Conservation (phyloP, 2,113 vertebrate genomes). For the Morone saxatilis region DNA sequence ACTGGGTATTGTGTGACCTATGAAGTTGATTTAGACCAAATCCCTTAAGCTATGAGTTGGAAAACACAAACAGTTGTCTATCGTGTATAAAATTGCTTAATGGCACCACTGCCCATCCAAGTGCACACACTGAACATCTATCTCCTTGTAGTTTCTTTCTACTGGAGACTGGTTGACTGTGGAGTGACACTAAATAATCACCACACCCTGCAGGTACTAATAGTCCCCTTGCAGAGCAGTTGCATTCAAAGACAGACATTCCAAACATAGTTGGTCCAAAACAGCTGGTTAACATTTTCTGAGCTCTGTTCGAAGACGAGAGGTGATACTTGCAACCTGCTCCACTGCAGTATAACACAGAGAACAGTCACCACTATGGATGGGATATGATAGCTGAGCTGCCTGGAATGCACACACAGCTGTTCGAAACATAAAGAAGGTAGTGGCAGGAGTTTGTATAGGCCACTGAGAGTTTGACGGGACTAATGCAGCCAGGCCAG, state of each 20-base stretch:
- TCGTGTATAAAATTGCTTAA: slow-evolving; percentile 21
- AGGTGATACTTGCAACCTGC: slow-evolving; percentile 47
- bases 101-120: slow-evolving; percentile 15
- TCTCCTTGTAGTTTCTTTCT: slow-evolving; percentile 19
- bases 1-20: slow-evolving; percentile 47
- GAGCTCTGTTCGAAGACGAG: slow-evolving; percentile 38
- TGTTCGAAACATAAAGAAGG: slow-evolving; percentile 20
- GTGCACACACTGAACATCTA: slow-evolving; percentile 10
- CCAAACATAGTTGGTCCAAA: slow-evolving; percentile 71
- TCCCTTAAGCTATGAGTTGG: slow-evolving; percentile 34
- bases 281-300: slow-evolving; percentile 79
- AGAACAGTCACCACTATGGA: neutral
- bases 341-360: neutral
- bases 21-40: slow-evolving; percentile 47
- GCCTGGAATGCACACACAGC: slow-evolving; percentile 34
- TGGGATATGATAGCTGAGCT: slow-evolving; percentile 41
- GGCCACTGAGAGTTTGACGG: slow-evolving; percentile 4
- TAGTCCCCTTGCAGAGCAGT: slow-evolving; percentile 53
- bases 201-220: slow-evolving; percentile 68
- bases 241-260: slow-evolving; percentile 77
- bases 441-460: slow-evolving; percentile 7
- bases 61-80: slow-evolving; percentile 50
- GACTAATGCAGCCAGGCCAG: neutral
- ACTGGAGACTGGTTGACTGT: slow-evolving; percentile 12
- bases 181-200: slow-evolving; percentile 21